These are phyloP conservation scores for Acanthococcus lagerstroemiae DNA, from an alignment of 2,888 invertebrate genomes.

Conservation along the genomic window DNA sequence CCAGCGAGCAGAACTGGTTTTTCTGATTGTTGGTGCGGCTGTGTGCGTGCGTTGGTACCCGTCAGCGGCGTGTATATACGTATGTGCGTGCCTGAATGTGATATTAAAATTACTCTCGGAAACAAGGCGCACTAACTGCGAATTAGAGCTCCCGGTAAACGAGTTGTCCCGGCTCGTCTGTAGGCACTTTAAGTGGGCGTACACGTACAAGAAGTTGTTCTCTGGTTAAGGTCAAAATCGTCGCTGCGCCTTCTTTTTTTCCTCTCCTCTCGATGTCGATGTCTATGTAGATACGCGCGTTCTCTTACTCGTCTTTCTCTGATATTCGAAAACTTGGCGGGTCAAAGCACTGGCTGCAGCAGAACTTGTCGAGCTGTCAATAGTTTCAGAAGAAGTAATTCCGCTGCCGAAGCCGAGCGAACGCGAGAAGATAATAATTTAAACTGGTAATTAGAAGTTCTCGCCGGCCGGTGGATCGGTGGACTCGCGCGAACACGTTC, in stretches of 20 bases:
- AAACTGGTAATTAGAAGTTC: too few species aligned
- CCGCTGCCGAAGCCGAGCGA: too few species aligned
- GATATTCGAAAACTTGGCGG: neutral
- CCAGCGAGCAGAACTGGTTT: too few species aligned
- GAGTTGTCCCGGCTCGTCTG: slow-evolving; percentile 20
- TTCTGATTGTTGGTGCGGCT: too few species aligned
- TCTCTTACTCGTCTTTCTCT: too few species aligned
- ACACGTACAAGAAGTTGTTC: neutral
- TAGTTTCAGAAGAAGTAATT: too few species aligned
- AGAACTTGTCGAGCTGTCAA: neutral
- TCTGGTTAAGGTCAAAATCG: neutral
- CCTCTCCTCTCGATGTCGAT: neutral
- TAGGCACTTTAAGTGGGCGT: slow-evolving; percentile 2
- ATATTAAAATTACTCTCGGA: slow-evolving; percentile 22
- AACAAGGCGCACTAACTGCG: slow-evolving; percentile 23
- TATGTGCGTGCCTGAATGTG: slow-evolving; percentile 7
- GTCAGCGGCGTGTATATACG: too few species aligned
- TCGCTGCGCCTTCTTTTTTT: neutral
- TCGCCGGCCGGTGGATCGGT: too few species aligned
- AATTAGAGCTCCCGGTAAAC: slow-evolving; percentile 27
- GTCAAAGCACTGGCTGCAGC: neutral
- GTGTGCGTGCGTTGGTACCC: neutral
- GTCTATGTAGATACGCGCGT: neutral
- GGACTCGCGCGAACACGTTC: too few species aligned
- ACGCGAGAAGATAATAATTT: too few species aligned